Evolutionary conservation across 2,797 vertebrate genomes (phyloP), one percentile per base, ranked within the genome.

Genomic region (Danio kyathit): DNA sequence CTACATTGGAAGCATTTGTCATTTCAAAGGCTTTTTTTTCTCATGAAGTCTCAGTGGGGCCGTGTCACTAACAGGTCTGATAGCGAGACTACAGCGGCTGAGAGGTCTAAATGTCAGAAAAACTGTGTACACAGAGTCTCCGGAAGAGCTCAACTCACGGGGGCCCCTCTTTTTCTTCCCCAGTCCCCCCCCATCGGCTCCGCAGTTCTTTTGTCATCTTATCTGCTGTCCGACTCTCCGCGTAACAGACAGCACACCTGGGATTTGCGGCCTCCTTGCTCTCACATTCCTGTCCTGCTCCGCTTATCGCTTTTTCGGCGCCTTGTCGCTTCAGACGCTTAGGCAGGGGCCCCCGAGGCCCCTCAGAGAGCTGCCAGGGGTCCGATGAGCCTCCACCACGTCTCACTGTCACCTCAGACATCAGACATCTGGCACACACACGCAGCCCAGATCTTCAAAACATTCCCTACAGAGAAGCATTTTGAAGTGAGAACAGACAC

Each of bases 401-500:
- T 66, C 40, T 79, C 73, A 77, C 83, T 82, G 77, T 65, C 74
- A 74, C 75, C 75, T 83, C 82, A 72, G 49, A 84, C 76, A 83
- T 69, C 82, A 73, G 57, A 81, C 80, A 84, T 80, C 77, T 83
- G 76, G 73, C 70, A 61, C 76, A 72, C 79, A 82, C 80, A 76
- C 61, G 74, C 44, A 74, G 61, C 46, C 69, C 41, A 59, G 65
- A 64, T 46, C 72, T 75, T 82, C 76, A 82, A 82, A 83, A 76
- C 57, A 48, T 41, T 85, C 79, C 72, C 81, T 56, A 51, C 38
- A 67, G 66, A 79, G 81, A 17, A 64, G 61, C 46, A 81, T 75
- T 85, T 57, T 75, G 76, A 79, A 74, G 82, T 82, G 71, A 82
- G 77, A 88, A 84, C 77, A 80, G 83, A 83, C 64, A 56, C 10